Percentiles rank a stretch among this genome's conserved stretches.
These are phyloP conservation scores for Timema cristinae DNA, from an alignment of 2,888 invertebrate species.

Conservation along the genomic window DNA sequence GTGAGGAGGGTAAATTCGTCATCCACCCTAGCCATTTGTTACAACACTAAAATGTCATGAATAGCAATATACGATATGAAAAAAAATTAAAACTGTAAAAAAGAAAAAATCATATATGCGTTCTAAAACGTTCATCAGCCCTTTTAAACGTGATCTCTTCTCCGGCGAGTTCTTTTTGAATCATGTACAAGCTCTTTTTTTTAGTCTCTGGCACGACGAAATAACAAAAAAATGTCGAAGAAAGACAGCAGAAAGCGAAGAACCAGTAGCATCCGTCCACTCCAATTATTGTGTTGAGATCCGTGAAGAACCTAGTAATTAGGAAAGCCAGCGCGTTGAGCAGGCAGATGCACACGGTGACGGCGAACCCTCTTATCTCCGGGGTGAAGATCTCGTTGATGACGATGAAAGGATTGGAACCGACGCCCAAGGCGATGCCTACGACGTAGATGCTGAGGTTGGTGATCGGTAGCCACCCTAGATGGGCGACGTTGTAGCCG, in stretches of 20 bases:
- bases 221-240: not conserved
- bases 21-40: too few relatives aligned
- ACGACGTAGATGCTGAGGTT: constrained; percentile 6
- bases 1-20: too few relatives aligned
- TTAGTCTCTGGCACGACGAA: constrained; percentile 10
- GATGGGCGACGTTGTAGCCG: not conserved
- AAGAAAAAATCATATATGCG: too few relatives aligned
- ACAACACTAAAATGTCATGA: too few relatives aligned
- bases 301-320: constrained; percentile 14
- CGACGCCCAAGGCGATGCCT: not conserved
- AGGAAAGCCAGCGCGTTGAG: constrained; percentile 13
- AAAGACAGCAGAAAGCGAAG: constrained; percentile 15
- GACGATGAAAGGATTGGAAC: constrained; percentile 6
- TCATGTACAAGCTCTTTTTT: not conserved
- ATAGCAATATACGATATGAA: too few relatives aligned
- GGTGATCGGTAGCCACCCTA: constrained; percentile 1
- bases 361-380: not conserved
- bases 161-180: not conserved
- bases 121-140: too few relatives aligned
- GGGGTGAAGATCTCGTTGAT: constrained; percentile 10
- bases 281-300: not conserved
- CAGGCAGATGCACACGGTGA: constrained; percentile 4
- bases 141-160: too few relatives aligned
- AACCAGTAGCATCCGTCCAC: constrained; percentile 17
- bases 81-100: too few relatives aligned